phyloP scores from a whole-genome alignment of 2,888 invertebrate genomes.

The Melieria omissa region DNA sequence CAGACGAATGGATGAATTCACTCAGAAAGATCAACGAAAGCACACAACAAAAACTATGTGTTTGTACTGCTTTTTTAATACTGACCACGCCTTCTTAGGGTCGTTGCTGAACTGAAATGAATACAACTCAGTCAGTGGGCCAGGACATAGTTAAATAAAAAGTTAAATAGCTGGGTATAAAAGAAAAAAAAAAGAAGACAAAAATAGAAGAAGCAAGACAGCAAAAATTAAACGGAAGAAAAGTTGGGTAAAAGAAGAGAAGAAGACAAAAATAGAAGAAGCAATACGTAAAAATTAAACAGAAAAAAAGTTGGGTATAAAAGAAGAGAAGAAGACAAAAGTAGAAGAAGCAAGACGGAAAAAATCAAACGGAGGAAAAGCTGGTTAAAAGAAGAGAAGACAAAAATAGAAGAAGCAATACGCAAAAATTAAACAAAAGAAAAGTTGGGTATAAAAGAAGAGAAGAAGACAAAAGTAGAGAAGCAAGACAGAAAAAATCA shows the following conservation, averaged over 20 bases:
- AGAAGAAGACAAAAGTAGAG: conserved; percentile 29
- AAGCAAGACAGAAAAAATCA: conserved; percentile 22
- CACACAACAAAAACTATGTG: no score
- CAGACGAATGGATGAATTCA: no score
- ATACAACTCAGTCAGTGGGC: no score
- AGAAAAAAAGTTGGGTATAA: conserved; percentile 1
- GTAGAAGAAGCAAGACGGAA: conserved; percentile 27
- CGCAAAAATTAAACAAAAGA: conserved; percentile 32
- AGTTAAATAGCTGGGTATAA: background rate
- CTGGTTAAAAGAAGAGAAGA: conserved; percentile 2
- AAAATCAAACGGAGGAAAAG: conserved; percentile 11
- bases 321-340: conserved; percentile 29
- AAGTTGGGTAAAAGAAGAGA: conserved; percentile 1
- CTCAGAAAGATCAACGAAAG: no score
- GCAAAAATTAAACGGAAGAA: conserved; percentile 14
- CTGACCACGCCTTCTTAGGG: no score
- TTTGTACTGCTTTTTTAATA: no score
- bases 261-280: conserved; percentile 9
- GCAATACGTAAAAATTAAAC: conserved; percentile 29
- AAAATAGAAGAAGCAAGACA: conserved; percentile 29
- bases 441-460: conserved; percentile 11
- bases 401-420: background rate
- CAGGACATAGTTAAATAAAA: no score
- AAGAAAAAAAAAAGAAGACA: conserved; percentile 30
- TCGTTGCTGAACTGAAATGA: no score